Base-by-base conservation (phyloP, 2,888 invertebrate genomes). In the Drosophila prostipennis region DNA sequence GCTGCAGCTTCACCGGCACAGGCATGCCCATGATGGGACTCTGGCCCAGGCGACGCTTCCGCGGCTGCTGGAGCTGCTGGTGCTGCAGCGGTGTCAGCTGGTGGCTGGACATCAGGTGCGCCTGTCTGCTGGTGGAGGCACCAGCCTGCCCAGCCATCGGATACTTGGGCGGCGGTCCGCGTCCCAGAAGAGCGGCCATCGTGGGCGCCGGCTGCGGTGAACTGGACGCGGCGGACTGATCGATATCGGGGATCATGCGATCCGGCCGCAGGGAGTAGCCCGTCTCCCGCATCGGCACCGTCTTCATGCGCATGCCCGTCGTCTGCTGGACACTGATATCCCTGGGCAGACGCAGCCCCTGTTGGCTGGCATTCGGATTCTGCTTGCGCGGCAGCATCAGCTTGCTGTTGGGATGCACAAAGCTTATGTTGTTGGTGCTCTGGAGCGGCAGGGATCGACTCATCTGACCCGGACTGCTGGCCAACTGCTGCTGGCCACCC, bases 231-330 rank as follows among this genome's bases (percentile, higher is more conserved):
- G 79, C 63, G 4, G 87, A 77, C 37, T 78, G 76, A 10, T 87
- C 86, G 10, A 89, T 57, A 58, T 90, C 90, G 26, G 91, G 86
- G 70, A 89, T 82, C 70, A 80, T 80, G 11, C 90, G 82, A 10
- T 90, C 89, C 1, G 89, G 87, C 2, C 90, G 78, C 61, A 89
- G 57, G 2, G 80, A 80, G 45, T 91, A 90, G 23, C 87, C 89
- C 5, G 90, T 82, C 11, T 89, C 83, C 0, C 90, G 74, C 54
- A 78, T 73, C 10, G 89, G 83, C 40, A 89, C 80, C 36, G 78
- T 57, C 63, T 90, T 91, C 14, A 89, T 76, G 4, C 89, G 81
- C 32, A 79, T 64, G 5, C 51, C 59, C 11, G 86, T 29, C 16
- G 88, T 70, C 52, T 90, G 85, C 52, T 90, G 85, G 5, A 81